Percentiles rank a stretch among this genome's conserved stretches.
phyloP scores from a whole-genome alignment of 2,113 vertebrate genomes.

The Chroicocephalus ridibundus region DNA sequence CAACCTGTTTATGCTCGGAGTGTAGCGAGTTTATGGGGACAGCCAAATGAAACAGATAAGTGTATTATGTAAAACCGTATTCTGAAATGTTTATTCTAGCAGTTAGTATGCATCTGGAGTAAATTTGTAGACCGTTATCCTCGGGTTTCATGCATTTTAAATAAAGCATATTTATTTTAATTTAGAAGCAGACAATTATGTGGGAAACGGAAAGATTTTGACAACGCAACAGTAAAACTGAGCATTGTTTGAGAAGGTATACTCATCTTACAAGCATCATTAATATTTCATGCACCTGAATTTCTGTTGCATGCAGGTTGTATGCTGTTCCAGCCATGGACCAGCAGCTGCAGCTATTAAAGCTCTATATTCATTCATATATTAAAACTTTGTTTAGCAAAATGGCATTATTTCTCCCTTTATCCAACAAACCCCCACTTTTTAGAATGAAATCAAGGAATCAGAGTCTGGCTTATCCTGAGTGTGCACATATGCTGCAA shows the following conservation, averaged over 20 bases:
- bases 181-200: constrained; percentile 9
- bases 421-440: neutral
- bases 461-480: neutral
- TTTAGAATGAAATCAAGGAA: neutral
- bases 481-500: neutral
- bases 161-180: constrained; percentile 41
- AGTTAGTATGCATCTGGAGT: constrained; percentile 62
- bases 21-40: constrained; percentile 53
- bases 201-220: constrained; percentile 31
- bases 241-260: neutral
- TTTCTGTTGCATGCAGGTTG: neutral
- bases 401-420: neutral
- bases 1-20: constrained; percentile 63
- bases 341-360: constrained; percentile 15
- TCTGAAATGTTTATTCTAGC: constrained; percentile 65
- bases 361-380: constrained; percentile 1
- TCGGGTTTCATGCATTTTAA: constrained; percentile 57
- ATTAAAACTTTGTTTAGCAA: constrained; percentile 1
- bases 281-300: constrained; percentile 19
- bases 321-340: neutral
- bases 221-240: neutral
- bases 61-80: constrained; percentile 54
- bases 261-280: constrained; percentile 3
- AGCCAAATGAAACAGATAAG: constrained; percentile 67
- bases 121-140: constrained; percentile 10